A percentile compares a stretch with the other conserved stretches of the same genome.
These are phyloP conservation scores for Rhinophrynus dorsalis DNA, from an alignment of 2,797 vertebrate genomes.

Conservation along the genomic window DNA sequence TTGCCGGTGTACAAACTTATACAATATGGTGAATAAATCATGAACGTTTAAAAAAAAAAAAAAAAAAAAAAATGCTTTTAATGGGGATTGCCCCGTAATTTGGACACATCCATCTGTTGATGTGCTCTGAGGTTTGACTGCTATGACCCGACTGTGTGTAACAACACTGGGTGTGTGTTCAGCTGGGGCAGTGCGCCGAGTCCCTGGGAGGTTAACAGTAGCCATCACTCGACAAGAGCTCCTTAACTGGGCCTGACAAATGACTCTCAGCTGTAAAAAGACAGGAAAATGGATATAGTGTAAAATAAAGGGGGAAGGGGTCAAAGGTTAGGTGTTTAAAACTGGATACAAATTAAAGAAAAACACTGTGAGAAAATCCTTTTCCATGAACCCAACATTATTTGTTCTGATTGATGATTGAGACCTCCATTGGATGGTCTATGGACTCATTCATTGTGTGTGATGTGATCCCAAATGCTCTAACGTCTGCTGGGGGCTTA, in stretches of 20 bases:
- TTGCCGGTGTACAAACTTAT: too few species aligned
- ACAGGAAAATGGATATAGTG: slow-evolving; percentile 15
- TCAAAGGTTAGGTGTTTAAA: slow-evolving; percentile 29
- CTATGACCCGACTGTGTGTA: neutral
- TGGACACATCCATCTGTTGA: too few species aligned
- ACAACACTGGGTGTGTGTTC: slow-evolving; percentile 9
- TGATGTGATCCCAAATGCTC: neutral
- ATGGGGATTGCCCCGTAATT: too few species aligned
- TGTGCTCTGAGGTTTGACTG: neutral
- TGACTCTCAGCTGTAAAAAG: slow-evolving; percentile 45
- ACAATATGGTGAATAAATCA: too few species aligned
- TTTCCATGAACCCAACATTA: neutral
- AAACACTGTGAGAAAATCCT: slow-evolving; percentile 13
- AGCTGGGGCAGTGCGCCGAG: slow-evolving; percentile 16
- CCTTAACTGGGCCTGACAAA: slow-evolving; percentile 25
- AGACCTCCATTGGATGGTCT: neutral
- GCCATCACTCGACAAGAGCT: slow-evolving; percentile 34
- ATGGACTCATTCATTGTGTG: neutral
- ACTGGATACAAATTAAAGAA: slow-evolving; percentile 48
- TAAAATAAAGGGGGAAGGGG: neutral
- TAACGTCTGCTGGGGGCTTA: neutral
- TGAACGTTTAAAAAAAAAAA: too few species aligned
- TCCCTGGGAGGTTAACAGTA: slow-evolving; percentile 30
- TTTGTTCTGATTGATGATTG: slow-evolving; percentile 28
- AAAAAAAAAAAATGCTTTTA: too few species aligned